Evolutionary conservation across 1,140 invertebrate species (phyloP), one percentile per base, ranked within the genome.

Genomic region (Drosophila sucinea): DNA sequence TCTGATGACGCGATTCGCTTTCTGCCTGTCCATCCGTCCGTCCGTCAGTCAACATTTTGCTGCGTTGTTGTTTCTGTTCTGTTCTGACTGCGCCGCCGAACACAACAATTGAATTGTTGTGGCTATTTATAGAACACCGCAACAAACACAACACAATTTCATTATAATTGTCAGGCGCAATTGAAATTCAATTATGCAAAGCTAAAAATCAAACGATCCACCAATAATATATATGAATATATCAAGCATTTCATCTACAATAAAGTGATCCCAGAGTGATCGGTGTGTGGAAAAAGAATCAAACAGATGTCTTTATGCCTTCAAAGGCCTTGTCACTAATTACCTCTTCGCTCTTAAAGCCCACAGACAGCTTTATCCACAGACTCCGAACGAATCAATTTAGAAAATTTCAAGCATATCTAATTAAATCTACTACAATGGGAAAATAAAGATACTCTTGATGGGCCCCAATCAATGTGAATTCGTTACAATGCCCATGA

Each of bases 101-200:
- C 70, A 38, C 35, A 85, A 81, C 35, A 85, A 81, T 81, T 85
- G 70, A 66, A 61, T 67, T 79, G 63, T 77, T 77, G 44, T 41
- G 60, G 11, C 73, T 85, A 84, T 81, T 85, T 84, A 68, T 85
- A 84, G 51, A 66, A 38, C 11, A 38, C 11, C 35, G 10, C 35
- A 38, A 10, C 44, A 51, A 8, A 51, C 23, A 27, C 5, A 67
- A 81, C 77, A 85, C 77, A 77, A 81, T 85, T 81, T 77, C 73
- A 85, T 74, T 85, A 81, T 73, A 70, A 80, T 84, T 80, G 69
- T 70, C 68, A 67, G 69, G 67, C 77, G 17, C 77, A 73, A 67
- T 80, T 84, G 77, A 77, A 84, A 77, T 77, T 77, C 51, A 80
- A 84, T 84, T 70, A 60, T 51, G 61, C 57, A 77, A 62, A 81